phyloP scores from a whole-genome alignment of 1,140 invertebrate species.

The Psilanteris sp. region DNA sequence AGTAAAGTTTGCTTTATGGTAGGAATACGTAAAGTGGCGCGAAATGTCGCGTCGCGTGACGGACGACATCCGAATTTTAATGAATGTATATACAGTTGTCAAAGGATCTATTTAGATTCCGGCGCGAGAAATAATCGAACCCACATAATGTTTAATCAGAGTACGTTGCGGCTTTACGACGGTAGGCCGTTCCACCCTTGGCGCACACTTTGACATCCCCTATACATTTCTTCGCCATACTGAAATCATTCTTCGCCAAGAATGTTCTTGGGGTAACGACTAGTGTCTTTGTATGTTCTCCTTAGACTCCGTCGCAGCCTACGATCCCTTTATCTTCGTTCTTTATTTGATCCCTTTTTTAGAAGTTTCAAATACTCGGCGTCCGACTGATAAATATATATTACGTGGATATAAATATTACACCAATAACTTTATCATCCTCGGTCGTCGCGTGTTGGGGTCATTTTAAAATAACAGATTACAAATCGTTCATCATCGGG shows the following conservation, averaged over 20 bases:
- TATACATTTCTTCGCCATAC: slow-evolving; percentile 59
- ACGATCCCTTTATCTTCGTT: slow-evolving; percentile 47
- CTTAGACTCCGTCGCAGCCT: slow-evolving; percentile 58
- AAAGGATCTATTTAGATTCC: slow-evolving; percentile 37
- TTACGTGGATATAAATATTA: slow-evolving; percentile 11
- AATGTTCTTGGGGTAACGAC: slow-evolving; percentile 47
- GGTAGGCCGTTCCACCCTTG: slow-evolving; percentile 72
- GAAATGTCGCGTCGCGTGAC: too few relatives aligned
- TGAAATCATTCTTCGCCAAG: slow-evolving; percentile 51
- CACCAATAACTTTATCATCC: too few relatives aligned
- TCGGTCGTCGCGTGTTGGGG: too few relatives aligned
- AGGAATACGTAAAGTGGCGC: too few relatives aligned
- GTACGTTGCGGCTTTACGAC: slow-evolving; percentile 79
- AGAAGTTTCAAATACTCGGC: slow-evolving; percentile 26
- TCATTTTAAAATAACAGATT: too few relatives aligned
- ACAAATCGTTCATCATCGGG: too few relatives aligned
- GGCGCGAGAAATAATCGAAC: slow-evolving; percentile 70
- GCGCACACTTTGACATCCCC: slow-evolving; percentile 57
- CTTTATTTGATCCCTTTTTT: slow-evolving; percentile 30
- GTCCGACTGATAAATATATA: slow-evolving; percentile 51
- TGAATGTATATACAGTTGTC: too few relatives aligned
- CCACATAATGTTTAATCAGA: slow-evolving; percentile 79
- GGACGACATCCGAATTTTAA: too few relatives aligned
- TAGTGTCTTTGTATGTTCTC: slow-evolving; percentile 56
- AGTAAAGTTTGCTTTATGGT: too few relatives aligned